Conservation (phyloP, 53 echinoderm and acorn worm species). For the Pentamera pediparva region DNA sequence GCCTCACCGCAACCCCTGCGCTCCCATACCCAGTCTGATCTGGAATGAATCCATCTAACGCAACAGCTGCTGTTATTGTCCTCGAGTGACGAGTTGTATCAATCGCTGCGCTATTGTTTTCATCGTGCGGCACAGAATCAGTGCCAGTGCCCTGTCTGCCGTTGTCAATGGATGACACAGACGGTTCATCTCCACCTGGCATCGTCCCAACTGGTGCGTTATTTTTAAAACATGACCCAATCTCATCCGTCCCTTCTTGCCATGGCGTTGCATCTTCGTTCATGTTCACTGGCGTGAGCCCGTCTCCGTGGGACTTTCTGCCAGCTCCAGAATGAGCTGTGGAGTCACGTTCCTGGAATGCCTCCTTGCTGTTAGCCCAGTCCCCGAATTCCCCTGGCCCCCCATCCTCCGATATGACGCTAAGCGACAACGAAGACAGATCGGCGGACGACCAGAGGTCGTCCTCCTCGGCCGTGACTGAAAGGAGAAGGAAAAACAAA, state of each 20-base stretch:
- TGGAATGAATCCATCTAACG: not conserved
- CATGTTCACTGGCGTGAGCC: no score
- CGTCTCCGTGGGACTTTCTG: not conserved
- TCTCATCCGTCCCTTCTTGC: no score
- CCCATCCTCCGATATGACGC: not conserved
- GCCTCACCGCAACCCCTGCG: not conserved
- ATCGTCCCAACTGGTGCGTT: no score
- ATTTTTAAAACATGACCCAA: not conserved
- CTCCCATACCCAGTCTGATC: not conserved
- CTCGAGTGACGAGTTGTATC: no score
- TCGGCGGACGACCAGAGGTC: slow-evolving; percentile 81
- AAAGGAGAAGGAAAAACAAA: not conserved
- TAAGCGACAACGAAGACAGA: not conserved
- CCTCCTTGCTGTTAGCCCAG: not conserved
- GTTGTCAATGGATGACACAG: no score
- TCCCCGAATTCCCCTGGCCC: slow-evolving; percentile 69
- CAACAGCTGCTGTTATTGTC: slow-evolving; percentile 9
- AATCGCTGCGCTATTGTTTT: no score
- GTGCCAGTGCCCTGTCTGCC: no score
- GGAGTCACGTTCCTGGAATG: not conserved
- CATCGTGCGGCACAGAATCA: no score
- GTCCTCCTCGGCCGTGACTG: slow-evolving; percentile 89
- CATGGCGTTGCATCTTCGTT: no score
- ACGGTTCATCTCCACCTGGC: no score
- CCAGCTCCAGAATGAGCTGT: not conserved